Conservation (phyloP, 2,888 invertebrate genomes). For the Eledone cirrhosa region DNA sequence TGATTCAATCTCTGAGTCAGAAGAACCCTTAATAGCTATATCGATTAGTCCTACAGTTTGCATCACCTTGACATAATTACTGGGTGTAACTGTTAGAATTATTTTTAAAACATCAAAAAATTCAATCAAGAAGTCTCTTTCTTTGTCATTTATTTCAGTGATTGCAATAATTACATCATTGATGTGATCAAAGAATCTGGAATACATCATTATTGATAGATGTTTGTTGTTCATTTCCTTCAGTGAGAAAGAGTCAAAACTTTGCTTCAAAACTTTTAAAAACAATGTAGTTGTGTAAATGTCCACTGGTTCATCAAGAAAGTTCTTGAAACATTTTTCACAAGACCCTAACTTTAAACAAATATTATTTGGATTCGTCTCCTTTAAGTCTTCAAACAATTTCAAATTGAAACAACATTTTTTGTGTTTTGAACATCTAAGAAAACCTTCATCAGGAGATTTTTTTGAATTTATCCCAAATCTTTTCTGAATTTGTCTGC, state of each 20-base stretch:
- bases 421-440: too few species aligned
- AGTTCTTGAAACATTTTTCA: neutral
- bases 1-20: neutral
- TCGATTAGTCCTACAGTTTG: neutral
- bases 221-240: slow-evolving; percentile 5
- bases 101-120: neutral
- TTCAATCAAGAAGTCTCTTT: neutral
- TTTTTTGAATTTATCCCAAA: too few species aligned
- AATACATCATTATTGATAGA: slow-evolving; percentile 1
- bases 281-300: neutral
- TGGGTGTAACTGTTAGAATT: neutral
- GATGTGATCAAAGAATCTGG: neutral
- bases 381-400: neutral
- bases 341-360: neutral
- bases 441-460: too few species aligned
- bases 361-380: neutral
- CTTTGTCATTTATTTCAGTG: neutral
- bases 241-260: neutral
- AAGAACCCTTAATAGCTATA: slow-evolving; percentile 65
- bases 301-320: neutral
- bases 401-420: too few species aligned
- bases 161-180: neutral
- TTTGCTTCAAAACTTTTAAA: slow-evolving; percentile 3
- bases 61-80: neutral
- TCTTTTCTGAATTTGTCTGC: too few species aligned